These are phyloP conservation scores for Hemibagrus guttatus DNA, from an alignment of 2,797 vertebrate species.

Conservation along the genomic window DNA sequence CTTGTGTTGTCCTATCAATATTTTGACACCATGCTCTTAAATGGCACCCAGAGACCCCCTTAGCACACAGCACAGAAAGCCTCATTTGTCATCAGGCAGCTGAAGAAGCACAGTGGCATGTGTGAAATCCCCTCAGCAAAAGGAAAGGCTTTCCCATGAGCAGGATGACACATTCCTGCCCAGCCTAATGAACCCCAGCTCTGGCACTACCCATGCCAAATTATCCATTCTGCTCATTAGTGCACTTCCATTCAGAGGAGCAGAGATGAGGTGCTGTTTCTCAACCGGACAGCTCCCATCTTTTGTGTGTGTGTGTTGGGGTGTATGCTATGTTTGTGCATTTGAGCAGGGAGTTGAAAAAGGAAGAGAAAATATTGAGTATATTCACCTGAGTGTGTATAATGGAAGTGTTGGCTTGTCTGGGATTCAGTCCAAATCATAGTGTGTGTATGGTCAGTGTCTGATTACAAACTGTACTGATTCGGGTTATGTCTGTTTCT, in stretches of 20 bases:
- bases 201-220: slow-evolving; percentile 46
- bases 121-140: slow-evolving; percentile 25
- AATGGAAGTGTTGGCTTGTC: slow-evolving; percentile 42
- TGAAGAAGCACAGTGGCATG: slow-evolving; percentile 31
- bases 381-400: slow-evolving; percentile 16
- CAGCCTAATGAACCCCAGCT: slow-evolving; percentile 61
- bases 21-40: slow-evolving; percentile 54
- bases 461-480: not conserved
- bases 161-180: slow-evolving; percentile 59
- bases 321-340: slow-evolving; percentile 10
- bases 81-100: slow-evolving; percentile 46
- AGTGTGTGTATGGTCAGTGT: not conserved
- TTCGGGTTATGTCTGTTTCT: not conserved
- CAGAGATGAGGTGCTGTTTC: slow-evolving; percentile 43
- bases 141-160: slow-evolving; percentile 59
- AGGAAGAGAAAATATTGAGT: not conserved
- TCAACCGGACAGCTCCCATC: slow-evolving; percentile 7
- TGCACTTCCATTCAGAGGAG: slow-evolving; percentile 48
- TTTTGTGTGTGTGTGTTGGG: slow-evolving; percentile 4
- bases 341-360: slow-evolving; percentile 3
- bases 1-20: slow-evolving; percentile 53
- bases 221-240: slow-evolving; percentile 63
- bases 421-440: slow-evolving; percentile 19
- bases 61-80: slow-evolving; percentile 48
- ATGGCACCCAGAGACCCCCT: slow-evolving; percentile 7